Percentiles rank a stretch among this genome's conserved stretches.
Conservation (phyloP, 2,113 vertebrate species). For the Mionectes macconnelli region DNA sequence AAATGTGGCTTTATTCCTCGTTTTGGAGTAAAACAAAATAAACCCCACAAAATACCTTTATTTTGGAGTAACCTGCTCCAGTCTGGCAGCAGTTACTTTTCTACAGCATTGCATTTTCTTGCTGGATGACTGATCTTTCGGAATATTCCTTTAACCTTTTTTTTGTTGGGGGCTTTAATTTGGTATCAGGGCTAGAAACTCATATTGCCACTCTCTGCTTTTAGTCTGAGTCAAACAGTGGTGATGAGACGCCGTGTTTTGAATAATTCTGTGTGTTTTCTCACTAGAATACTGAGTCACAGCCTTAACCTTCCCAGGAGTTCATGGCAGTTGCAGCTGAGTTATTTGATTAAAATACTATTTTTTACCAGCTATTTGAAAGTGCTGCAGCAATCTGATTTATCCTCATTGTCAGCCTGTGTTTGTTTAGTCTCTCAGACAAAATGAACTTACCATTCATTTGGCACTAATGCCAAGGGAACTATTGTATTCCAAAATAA, state of each 20-base stretch:
- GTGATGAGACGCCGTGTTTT: not conserved
- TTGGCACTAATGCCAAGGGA: not conserved
- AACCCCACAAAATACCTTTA: not conserved
- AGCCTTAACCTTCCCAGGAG: not conserved
- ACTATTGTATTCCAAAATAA: not conserved
- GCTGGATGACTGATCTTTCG: not conserved
- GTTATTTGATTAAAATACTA: constrained; percentile 43
- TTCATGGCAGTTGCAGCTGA: not conserved
- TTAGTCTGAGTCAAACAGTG: not conserved
- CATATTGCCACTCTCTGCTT: not conserved
- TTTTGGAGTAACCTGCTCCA: not conserved
- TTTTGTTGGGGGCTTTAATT: not conserved
- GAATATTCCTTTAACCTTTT: not conserved
- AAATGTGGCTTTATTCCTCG: not conserved
- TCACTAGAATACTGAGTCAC: not conserved
- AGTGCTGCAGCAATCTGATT: not conserved
- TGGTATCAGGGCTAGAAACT: not conserved
- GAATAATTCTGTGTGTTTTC: constrained; percentile 22
- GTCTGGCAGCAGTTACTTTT: not conserved
- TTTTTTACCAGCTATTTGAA: constrained; percentile 11
- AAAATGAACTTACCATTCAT: not conserved
- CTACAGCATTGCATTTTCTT: not conserved
- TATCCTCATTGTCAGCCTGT: not conserved
- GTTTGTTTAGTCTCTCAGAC: not conserved
- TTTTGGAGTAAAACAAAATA: not conserved